Evolutionary conservation across 2,797 vertebrate species (phyloP), one percentile per base, ranked within the genome.

Genomic region (Leontopithecus rosalia): DNA sequence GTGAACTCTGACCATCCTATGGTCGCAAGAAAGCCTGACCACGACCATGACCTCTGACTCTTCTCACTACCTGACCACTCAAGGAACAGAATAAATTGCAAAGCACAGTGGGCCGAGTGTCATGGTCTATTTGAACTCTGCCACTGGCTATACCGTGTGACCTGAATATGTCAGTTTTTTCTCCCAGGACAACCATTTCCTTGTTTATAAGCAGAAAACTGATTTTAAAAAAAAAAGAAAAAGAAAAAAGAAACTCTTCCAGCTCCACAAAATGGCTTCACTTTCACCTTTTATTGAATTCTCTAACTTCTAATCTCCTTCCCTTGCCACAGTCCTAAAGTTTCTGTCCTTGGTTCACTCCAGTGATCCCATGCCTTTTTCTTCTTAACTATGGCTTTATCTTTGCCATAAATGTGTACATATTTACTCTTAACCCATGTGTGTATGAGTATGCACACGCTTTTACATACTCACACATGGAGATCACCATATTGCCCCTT

Each of bases 321-420:
- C 48, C n/a, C n/a, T 82, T 52, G n/a, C 72, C 76, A 15, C 30
- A 85, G 55, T 58, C 83, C 46, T 86, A n/a, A 95, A 79, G 39
- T 36, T 75, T 22, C 75, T 52, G 6, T 28, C 87, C 13, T 75
- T 55, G 36, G 14, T 61, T 96, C 48, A 43, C 7, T 85, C 36
- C 36, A 91, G 19, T 20, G 50, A 75, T 73, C 57, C 83, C 43
- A 87, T 13, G 20, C n/a, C 36, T 41, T 95, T 90, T 83, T 41
- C 75, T 91, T 89, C 87, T 89, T 79, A 95, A 77, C 46, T 2
- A 58, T 57, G 58, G 67, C 43, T 90, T 95, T 96, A 88, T 93
- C 52, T 57, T 88, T 94, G 58, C 79, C 93, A 79, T 61, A 70
- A 89, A 86, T 77, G 13, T 73, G 0, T 83, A 20, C 36, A 50